A percentile compares a stretch with the other conserved stretches of the same genome.
Conservation (phyloP, 2,797 vertebrate genomes). For the Gymnothorax reevesii region DNA sequence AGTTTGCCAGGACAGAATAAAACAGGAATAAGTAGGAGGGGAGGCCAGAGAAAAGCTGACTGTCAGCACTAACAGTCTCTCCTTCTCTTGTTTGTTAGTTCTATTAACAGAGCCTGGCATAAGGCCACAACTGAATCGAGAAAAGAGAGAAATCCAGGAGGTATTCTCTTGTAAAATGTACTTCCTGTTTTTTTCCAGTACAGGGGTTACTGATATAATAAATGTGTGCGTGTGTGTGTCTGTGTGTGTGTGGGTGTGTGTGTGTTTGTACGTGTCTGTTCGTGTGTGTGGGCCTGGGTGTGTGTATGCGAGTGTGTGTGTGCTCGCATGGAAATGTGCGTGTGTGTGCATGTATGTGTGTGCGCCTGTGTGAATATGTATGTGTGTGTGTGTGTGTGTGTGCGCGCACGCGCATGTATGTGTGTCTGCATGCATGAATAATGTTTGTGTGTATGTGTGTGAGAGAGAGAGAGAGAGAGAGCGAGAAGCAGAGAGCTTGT, state of each 20-base stretch:
- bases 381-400: neutral
- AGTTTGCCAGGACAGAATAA: constrained; percentile 32
- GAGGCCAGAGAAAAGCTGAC: constrained; percentile 21
- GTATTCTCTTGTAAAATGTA: constrained; percentile 26
- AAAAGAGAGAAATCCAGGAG: constrained; percentile 21
- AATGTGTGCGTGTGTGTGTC: neutral
- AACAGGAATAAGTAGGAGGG: constrained; percentile 27
- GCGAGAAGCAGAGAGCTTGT: neutral
- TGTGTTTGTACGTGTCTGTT: too few species aligned
- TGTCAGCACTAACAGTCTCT: constrained; percentile 33
- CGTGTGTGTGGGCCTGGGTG: too few species aligned
- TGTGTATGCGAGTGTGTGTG: neutral
- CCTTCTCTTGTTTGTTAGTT: constrained; percentile 31
- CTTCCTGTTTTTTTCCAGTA: constrained; percentile 26
- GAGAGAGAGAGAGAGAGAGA: neutral
- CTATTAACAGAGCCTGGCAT: constrained; percentile 28
- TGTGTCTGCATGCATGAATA: too few species aligned
- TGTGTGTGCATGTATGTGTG: too few species aligned
- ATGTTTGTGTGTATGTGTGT: too few species aligned
- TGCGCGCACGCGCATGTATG: too few species aligned
- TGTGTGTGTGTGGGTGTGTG: neutral
- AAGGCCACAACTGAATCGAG: constrained; percentile 18
- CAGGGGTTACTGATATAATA: neutral
- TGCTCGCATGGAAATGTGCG: too few species aligned
- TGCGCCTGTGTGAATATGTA: neutral